Evolutionary conservation across 2,888 invertebrate genomes (phyloP).

Genomic region (Drosophila peninsularis): DNA sequence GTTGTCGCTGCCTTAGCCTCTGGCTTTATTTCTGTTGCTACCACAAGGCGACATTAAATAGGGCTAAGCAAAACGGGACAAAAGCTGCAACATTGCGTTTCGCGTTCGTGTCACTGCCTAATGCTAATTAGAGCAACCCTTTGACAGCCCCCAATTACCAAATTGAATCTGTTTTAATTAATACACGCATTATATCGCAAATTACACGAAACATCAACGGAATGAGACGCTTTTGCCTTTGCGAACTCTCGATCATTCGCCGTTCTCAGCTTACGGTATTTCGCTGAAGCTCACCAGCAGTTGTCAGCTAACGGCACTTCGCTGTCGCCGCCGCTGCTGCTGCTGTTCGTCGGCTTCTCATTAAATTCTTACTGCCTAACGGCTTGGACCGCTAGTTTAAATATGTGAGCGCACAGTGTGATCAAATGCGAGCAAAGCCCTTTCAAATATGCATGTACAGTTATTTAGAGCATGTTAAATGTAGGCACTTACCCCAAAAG

Average conservation of each 20-base stretch:
- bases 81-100: conserved; percentile 32
- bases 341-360: background rate
- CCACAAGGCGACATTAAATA: conserved; percentile 47
- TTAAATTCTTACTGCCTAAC: conserved; percentile 16
- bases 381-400: conserved; percentile 9
- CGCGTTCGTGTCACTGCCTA: conserved; percentile 17
- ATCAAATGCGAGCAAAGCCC: background rate
- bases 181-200: conserved; percentile 24
- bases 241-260: conserved; percentile 1
- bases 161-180: conserved; percentile 59
- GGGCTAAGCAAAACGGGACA: background rate
- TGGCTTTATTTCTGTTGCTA: conserved; percentile 58
- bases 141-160: conserved; percentile 65
- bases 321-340: conserved; percentile 2
- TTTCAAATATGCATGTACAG: background rate
- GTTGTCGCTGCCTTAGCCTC: conserved; percentile 18
- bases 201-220: background rate
- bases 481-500: conserved; percentile 31
- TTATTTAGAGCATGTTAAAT: conserved; percentile 17
- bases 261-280: background rate
- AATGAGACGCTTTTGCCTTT: background rate
- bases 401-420: conserved; percentile 35
- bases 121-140: conserved; percentile 63
- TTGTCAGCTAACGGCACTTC: background rate
- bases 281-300: background rate